Conservation (phyloP, 1,140 invertebrate genomes). For the Heliconius congener region DNA sequence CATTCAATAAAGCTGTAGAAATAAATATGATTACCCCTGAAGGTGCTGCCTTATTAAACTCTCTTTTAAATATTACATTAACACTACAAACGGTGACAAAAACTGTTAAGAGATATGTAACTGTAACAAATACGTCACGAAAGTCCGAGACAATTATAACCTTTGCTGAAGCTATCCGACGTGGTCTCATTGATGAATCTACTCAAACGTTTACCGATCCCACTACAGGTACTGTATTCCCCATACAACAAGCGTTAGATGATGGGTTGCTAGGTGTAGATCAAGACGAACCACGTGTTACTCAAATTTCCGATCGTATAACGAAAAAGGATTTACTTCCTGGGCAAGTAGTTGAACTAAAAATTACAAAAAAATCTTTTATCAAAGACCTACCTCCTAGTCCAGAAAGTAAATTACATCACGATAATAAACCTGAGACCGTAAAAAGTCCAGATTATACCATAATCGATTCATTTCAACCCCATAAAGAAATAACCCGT, state of each 20-base stretch:
- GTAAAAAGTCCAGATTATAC: constrained; percentile 70
- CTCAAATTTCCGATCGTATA: constrained; percentile 66
- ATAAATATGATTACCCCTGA: constrained; percentile 91
- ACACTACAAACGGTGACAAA: constrained; percentile 92
- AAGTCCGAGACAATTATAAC: constrained; percentile 85
- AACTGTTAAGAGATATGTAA: constrained; percentile 90
- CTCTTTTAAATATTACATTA: constrained; percentile 91
- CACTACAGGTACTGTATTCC: constrained; percentile 87
- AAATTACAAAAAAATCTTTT: constrained; percentile 80
- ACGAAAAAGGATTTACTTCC: constrained; percentile 72
- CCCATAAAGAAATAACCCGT: constrained; percentile 53
- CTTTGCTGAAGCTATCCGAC: constrained; percentile 88
- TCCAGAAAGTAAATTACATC: constrained; percentile 71
- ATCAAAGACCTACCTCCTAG: constrained; percentile 75
- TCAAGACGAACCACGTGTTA: constrained; percentile 76
- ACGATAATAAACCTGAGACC: constrained; percentile 76
- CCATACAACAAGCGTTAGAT: constrained; percentile 91
- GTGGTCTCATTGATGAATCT: constrained; percentile 90
- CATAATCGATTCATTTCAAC: constrained; percentile 51
- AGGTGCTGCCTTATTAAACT: constrained; percentile 91
- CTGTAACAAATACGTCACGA: constrained; percentile 84
- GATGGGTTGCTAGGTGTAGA: constrained; percentile 86
- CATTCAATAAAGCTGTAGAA: constrained; percentile 92
- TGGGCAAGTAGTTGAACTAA: constrained; percentile 77
- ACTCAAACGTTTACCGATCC: constrained; percentile 91